Evolutionary conservation across 2,797 vertebrate species (phyloP), one percentile per base, ranked within the genome.

Genomic region (Hyperoplus lanceolatus): DNA sequence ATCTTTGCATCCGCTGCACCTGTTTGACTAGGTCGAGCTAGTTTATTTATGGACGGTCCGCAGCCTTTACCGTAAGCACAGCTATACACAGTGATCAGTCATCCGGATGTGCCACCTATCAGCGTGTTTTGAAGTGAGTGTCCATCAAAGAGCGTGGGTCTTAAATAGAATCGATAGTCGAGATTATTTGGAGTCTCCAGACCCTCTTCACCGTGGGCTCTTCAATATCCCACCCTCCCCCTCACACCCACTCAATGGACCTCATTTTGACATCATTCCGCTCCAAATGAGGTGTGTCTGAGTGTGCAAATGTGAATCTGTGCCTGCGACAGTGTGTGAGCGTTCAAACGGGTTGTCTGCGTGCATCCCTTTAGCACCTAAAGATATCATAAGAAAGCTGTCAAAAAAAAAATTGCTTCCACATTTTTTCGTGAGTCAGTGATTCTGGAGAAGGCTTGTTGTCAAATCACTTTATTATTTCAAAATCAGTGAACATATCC

Each of bases 141-240:
- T 91, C 88, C 85, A 79, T 87, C 87, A 89, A 29, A 81, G 82
- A 77, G 87, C 84, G 80, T 58, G 49, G 36, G 87, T 83, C 82
- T 90, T 71, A 81, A 92, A 85, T 41, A 73, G 63, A 87, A 95
- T 95, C 95, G 82, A 95, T 95, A 93, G 80, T 72, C 58, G 68
- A 91, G 92, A 94, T 94, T 91, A 93, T 94, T 92, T 88, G 87
- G 66, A 82, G 86, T 87, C 90, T 84, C 73, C 68, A 85, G 82
- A 91, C 87, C 87, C 82, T 88, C 88, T 88, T 94, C 85, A 91
- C 88, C 87, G 81, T 85, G 61, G 85, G 77, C 90, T 92, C 81
- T 87, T 93, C 90, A 82, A 82, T 94, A 92, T 91, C 89, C 75
- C 21, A 79, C 77, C 48, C 73, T 73, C 29, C 29, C 29, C 29